Conservation (phyloP, 2,888 invertebrate species). For the Lithophane socia region DNA sequence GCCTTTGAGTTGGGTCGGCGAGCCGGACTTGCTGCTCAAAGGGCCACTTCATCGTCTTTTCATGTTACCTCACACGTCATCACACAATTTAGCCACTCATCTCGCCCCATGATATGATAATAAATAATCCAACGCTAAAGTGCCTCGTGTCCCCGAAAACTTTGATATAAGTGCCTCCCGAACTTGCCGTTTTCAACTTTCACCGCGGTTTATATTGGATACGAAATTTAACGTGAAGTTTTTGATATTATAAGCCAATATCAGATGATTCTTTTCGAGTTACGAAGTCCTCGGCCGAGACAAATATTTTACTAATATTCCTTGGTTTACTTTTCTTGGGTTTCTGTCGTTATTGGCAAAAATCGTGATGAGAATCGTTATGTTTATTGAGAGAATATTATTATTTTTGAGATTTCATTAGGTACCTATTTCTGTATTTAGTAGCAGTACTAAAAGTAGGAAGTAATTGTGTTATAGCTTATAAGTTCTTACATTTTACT, state of each 20-base stretch:
- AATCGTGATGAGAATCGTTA: conserved; percentile 46
- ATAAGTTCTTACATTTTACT: neutral
- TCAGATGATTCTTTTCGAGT: conserved; percentile 71
- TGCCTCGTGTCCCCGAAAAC: conserved; percentile 73
- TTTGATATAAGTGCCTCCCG: conserved; percentile 73
- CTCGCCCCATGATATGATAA: conserved; percentile 67
- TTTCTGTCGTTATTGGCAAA: conserved; percentile 33
- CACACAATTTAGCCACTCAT: conserved; percentile 76
- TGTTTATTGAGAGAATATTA: conserved; percentile 13
- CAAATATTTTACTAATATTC: conserved; percentile 65
- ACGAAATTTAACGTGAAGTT: conserved; percentile 80
- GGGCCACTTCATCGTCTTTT: conserved; percentile 82
- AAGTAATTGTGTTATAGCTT: neutral
- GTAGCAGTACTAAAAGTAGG: neutral
- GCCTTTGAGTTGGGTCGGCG: conserved; percentile 82
- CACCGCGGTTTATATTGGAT: conserved; percentile 81
- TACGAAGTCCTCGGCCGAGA: conserved; percentile 53
- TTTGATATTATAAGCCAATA: conserved; percentile 76
- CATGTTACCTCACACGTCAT: conserved; percentile 79
- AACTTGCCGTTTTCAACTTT: conserved; percentile 72
- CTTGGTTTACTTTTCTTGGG: conserved; percentile 44
- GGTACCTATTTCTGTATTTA: neutral
- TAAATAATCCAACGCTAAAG: conserved; percentile 75
- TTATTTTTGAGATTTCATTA: neutral
- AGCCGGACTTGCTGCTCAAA: conserved; percentile 76